Conservation (phyloP, 2,797 vertebrate genomes). For the Semaprochilodus insignis region DNA sequence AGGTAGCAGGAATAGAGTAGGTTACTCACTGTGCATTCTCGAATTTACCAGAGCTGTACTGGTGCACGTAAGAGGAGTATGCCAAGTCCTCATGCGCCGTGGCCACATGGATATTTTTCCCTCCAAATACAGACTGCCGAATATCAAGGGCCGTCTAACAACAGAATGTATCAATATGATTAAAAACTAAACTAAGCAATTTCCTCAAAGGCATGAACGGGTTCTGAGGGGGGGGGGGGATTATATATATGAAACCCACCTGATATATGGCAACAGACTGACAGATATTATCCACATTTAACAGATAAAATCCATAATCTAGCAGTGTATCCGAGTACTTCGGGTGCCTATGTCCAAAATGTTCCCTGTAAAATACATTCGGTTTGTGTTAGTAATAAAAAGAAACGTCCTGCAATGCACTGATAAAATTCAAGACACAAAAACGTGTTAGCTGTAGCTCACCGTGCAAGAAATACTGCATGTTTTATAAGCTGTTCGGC, state of each 20-base stretch:
- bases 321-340: slow-evolving; percentile 98
- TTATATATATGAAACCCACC: slow-evolving; percentile 79
- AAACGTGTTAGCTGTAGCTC: slow-evolving; percentile 57
- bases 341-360: slow-evolving; percentile 98
- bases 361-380: slow-evolving; percentile 83
- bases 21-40: slow-evolving; percentile 96
- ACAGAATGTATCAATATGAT: neutral
- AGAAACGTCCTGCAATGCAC: neutral
- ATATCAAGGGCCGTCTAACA: slow-evolving; percentile 95
- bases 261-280: slow-evolving; percentile 99
- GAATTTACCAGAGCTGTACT: slow-evolving; percentile 99
- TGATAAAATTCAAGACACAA: neutral
- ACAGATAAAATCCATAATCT: slow-evolving; percentile 99
- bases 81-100: slow-evolving; percentile 98
- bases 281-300: slow-evolving; percentile 99
- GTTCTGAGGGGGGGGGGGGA: too few relatives aligned
- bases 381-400: neutral
- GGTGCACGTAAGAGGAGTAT: slow-evolving; percentile 98
- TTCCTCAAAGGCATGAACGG: neutral
- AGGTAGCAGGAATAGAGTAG: slow-evolving; percentile 25
- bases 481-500: slow-evolving; percentile 99
- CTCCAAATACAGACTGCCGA: slow-evolving; percentile 97
- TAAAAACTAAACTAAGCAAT: neutral
- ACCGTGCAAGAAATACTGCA: slow-evolving; percentile 97
- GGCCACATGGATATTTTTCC: slow-evolving; percentile 98